Percentiles rank a stretch among this genome's conserved stretches.
These are phyloP conservation scores for Glaucopsyche alexis DNA, from an alignment of 2,888 invertebrate species.

Conservation along the genomic window DNA sequence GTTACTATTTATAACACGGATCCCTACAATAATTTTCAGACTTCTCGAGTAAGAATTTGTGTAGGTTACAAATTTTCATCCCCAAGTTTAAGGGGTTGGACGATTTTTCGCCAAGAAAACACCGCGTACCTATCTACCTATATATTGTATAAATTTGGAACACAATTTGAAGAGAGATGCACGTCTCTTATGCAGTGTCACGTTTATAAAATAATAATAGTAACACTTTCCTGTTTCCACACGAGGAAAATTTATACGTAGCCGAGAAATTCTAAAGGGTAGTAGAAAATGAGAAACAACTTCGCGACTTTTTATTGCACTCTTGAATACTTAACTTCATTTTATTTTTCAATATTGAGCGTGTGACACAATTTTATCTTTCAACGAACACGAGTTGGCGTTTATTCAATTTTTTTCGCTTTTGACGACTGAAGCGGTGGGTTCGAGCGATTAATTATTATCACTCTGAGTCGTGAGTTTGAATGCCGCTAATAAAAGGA, in stretches of 20 bases:
- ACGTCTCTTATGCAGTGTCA: conserved; percentile 24
- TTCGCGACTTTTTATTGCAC: conserved; percentile 25
- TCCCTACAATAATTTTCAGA: too few species aligned
- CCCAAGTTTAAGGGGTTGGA: too few species aligned
- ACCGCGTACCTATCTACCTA: neutral
- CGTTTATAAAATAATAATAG: conserved; percentile 30
- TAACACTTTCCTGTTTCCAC: conserved; percentile 27
- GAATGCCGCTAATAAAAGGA: neutral
- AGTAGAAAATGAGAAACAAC: conserved; percentile 28
- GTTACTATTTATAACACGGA: too few species aligned
- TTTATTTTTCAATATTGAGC: conserved; percentile 28
- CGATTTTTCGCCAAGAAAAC: neutral
- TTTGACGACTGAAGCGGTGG: neutral
- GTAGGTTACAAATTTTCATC: too few species aligned
- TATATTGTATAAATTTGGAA: conserved; percentile 24
- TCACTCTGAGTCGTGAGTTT: neutral
- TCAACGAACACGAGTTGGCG: conserved; percentile 22
- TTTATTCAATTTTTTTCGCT: conserved; percentile 18
- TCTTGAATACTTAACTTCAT: conserved; percentile 29
- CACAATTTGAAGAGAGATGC: conserved; percentile 14
- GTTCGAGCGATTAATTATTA: too few species aligned
- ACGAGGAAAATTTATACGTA: conserved; percentile 19
- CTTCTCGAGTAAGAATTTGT: too few species aligned
- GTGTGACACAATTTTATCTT: conserved; percentile 15
- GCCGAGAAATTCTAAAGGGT: conserved; percentile 29